A percentile compares a stretch with the other conserved stretches of the same genome.
Conservation (phyloP, 2,888 invertebrate species). For the Plemyria rubiginata region DNA sequence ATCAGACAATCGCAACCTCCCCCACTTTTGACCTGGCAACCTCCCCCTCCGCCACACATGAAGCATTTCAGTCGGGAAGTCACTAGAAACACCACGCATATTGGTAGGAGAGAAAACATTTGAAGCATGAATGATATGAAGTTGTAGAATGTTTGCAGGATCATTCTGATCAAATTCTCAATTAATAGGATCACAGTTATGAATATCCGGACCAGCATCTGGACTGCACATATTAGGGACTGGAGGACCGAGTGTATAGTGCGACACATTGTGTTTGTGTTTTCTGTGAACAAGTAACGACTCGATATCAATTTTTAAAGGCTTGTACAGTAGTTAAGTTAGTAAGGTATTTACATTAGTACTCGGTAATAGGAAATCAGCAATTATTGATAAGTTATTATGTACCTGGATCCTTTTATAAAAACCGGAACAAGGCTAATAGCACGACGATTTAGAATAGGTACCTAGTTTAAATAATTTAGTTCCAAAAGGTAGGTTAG, state of each 20-base stretch:
- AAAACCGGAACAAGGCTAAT: background rate
- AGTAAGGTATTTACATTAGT: too few relatives aligned
- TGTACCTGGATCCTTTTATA: constrained; percentile 17
- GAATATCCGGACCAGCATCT: constrained; percentile 72
- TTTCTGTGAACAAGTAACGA: constrained; percentile 49
- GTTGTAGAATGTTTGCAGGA: constrained; percentile 72
- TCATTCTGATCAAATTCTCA: constrained; percentile 71
- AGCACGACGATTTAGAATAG: constrained; percentile 1
- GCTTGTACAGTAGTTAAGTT: too few relatives aligned
- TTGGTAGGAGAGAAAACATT: constrained; percentile 69
- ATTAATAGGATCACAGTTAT: constrained; percentile 74
- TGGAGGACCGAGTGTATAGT: constrained; percentile 64
- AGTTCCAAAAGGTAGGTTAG: background rate
- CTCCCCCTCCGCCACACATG: constrained; percentile 71
- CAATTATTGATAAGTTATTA: background rate
- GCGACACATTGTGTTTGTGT: constrained; percentile 65
- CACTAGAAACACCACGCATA: constrained; percentile 67
- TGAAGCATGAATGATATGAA: constrained; percentile 71
- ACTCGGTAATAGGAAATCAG: too few relatives aligned
- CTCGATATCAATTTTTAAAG: background rate
- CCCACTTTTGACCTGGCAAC: constrained; percentile 64
- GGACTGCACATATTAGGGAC: constrained; percentile 65
- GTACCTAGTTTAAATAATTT: constrained; percentile 1
- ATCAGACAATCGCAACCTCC: constrained; percentile 70
- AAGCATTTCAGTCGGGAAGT: constrained; percentile 68